phyloP scores from a whole-genome alignment of 92 coral and sea anemone genomes.

The Muricea muricata region DNA sequence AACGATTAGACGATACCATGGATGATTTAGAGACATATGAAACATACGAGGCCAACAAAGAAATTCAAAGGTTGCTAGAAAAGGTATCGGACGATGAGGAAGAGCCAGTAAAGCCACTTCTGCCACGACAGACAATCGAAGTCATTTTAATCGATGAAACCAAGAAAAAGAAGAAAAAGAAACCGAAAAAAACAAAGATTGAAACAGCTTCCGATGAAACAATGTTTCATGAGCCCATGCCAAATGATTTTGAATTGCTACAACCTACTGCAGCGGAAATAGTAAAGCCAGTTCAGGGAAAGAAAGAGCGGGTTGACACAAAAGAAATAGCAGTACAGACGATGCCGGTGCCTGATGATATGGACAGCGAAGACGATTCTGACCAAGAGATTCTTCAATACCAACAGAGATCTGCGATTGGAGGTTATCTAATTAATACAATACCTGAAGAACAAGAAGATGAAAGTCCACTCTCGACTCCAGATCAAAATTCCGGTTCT shows the following conservation, averaged over 20 bases:
- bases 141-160: constrained; percentile 27
- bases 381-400: constrained; percentile 23
- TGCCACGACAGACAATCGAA: constrained; percentile 2
- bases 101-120: constrained; percentile 6
- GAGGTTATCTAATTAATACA: constrained; percentile 14
- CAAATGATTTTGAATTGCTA: neutral
- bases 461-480: neutral
- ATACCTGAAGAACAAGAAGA: constrained; percentile 37
- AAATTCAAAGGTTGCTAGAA: constrained; percentile 33
- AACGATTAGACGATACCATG: neutral
- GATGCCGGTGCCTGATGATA: constrained; percentile 7
- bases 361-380: constrained; percentile 33
- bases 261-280: neutral
- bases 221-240: neutral
- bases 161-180: constrained; percentile 35
- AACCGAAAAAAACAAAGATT: neutral
- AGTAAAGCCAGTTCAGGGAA: neutral
- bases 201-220: neutral
- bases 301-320: constrained; percentile 2
- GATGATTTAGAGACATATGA: neutral
- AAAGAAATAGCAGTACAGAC: constrained; percentile 31
- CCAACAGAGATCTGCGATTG: neutral
- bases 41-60: constrained; percentile 23
- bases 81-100: neutral
- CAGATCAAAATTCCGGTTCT: neutral